Base-by-base conservation (phyloP, 2,797 vertebrate genomes). In the Brachyrhaphis roseni region DNA sequence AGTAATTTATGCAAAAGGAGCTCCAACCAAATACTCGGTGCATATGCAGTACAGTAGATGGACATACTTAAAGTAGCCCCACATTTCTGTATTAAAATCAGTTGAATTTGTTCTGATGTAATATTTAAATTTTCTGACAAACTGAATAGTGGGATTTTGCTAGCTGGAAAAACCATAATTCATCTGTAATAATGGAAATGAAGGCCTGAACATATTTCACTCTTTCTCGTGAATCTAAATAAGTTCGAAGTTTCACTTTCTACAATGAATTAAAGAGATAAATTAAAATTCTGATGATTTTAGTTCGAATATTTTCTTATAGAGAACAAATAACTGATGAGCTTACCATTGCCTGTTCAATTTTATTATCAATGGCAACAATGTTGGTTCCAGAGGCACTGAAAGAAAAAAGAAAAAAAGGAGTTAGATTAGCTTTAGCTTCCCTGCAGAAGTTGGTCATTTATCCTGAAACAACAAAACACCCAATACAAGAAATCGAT, bases 321-420 rank as follows among this genome's bases (percentile, higher is more conserved):
- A 41, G 34, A 39, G 39, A 41, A 23, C 64, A 68, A 10, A 23
- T 26, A 68, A 43, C 23, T n/a, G 36, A 15, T 13, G 12, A 51
- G 15, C 98, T 98, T 94, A 99, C 98, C 98, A 99, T 99, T 87
- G 98, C 98, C 96, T 99, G 98, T 95, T 99, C 98, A 94, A 99
- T 99, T 97, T 99, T 99, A 96, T 99, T 99, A 95, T 99, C 98
- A 91, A 99, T 99, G 96, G 98, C 98, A 94, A 99, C 98, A 92
- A 97, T 97, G 90, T 98, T 98, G 85, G 97, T 97, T 96, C 98
- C 98, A 93, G 98, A 99, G 84, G 98, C 96, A 95, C 98, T 99
- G 96, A 82, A 79, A 72, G 39, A 82, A 78, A 76, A 74, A 28
- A 47, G 36, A 83, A 20, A 23, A 66, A 70, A 34, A 77, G 0